phyloP scores from a whole-genome alignment of 2,797 vertebrate species.

The Macropodus opercularis region DNA sequence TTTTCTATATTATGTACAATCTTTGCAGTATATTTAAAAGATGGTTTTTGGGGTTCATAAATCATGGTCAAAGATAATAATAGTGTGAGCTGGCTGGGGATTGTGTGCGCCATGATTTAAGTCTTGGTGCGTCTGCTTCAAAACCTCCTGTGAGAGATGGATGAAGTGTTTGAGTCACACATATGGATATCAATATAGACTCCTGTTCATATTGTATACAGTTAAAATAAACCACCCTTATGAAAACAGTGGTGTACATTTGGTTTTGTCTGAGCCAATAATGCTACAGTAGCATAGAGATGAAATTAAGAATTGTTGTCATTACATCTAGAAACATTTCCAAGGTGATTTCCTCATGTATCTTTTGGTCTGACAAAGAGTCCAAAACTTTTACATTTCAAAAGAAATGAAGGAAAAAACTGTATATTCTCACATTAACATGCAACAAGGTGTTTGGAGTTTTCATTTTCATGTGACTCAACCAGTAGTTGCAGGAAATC shows the following conservation, averaged over 20 bases:
- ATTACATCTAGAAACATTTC: neutral
- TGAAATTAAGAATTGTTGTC: neutral
- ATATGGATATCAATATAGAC: slow-evolving; percentile 67
- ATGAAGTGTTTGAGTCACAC: slow-evolving; percentile 52
- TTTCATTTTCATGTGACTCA: too few relatives aligned
- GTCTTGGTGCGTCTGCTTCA: slow-evolving; percentile 53
- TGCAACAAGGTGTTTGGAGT: too few relatives aligned
- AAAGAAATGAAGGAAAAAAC: too few relatives aligned
- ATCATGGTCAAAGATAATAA: slow-evolving; percentile 25
- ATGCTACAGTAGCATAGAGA: neutral
- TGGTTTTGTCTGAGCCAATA: slow-evolving; percentile 26
- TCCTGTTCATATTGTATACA: slow-evolving; percentile 81
- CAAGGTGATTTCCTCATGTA: neutral
- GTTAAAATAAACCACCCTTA: slow-evolving; percentile 77
- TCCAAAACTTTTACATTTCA: neutral
- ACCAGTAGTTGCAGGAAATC: too few relatives aligned
- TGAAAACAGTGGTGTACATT: slow-evolving; percentile 40
- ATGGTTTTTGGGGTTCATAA: slow-evolving; percentile 49
- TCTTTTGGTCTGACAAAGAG: neutral
- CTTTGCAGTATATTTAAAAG: slow-evolving; percentile 77
- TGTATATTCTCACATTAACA: too few relatives aligned
- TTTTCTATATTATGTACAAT: slow-evolving; percentile 74
- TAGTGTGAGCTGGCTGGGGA: neutral
- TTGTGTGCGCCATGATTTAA: slow-evolving; percentile 39
- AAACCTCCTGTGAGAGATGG: slow-evolving; percentile 22